Evolutionary conservation across 2,113 vertebrate species (phyloP).

Genomic region (Solea solea): DNA sequence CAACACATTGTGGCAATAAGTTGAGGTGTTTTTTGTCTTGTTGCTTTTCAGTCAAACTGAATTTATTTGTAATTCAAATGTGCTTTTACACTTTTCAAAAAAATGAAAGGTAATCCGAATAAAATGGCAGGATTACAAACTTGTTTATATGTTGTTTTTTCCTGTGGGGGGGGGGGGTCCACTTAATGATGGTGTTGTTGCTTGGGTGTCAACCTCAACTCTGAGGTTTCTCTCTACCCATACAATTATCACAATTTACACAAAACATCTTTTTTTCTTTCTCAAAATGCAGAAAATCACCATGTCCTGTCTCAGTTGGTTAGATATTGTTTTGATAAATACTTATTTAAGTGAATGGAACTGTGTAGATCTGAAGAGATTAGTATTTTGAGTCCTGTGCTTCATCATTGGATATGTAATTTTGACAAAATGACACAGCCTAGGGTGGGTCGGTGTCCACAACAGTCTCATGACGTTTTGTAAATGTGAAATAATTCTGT

Average conservation of each 20-base stretch:
- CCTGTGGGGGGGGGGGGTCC: constrained; percentile 4
- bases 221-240: constrained; percentile 5
- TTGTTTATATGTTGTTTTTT: background rate
- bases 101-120: background rate
- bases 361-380: background rate
- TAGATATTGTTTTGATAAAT: constrained; percentile 10
- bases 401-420: background rate
- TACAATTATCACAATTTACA: constrained; percentile 49
- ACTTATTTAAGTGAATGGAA: constrained; percentile 1
- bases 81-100: background rate
- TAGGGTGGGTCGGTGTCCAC: constrained; percentile 1
- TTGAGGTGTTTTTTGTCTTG: background rate
- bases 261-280: constrained; percentile 18
- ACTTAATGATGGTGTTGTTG: constrained; percentile 7
- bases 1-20: constrained; percentile 1
- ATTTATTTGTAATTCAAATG: background rate
- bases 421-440: constrained; percentile 24
- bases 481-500: constrained; percentile 1
- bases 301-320: background rate
- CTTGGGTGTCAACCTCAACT: background rate
- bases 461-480: background rate
- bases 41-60: background rate
- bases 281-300: background rate
- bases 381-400: constrained; percentile 1
- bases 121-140: background rate